Evolutionary conservation across 2,113 vertebrate genomes (phyloP).

Genomic region (Carlito syrichta): DNA sequence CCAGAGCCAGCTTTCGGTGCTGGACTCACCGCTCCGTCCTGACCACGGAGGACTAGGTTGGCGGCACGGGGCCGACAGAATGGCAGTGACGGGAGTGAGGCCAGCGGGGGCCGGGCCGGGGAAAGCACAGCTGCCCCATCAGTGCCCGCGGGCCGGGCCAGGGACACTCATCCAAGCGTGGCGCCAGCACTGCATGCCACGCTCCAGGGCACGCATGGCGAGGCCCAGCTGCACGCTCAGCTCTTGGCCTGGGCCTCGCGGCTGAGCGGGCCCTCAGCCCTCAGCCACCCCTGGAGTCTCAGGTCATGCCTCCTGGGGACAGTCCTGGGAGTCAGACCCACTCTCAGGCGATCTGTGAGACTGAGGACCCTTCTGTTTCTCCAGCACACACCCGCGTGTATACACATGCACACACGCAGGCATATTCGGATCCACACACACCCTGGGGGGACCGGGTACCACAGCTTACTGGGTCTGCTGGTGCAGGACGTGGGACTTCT

Average conservation of each 20-base stretch:
- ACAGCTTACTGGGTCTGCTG: fast-evolving
- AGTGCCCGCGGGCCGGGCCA: fast-evolving
- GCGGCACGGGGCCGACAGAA: fast-evolving
- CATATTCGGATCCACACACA: too few relatives aligned
- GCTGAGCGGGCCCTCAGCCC: neutral
- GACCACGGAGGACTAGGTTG: neutral
- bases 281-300: fast-evolving
- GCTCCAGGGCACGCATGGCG: fast-evolving
- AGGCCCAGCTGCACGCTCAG: neutral
- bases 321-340: neutral
- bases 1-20: neutral
- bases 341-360: too few relatives aligned
- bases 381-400: neutral
- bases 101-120: neutral
- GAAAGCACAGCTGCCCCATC: neutral
- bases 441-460: neutral
- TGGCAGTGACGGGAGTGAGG: neutral
- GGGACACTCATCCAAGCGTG: fast-evolving
- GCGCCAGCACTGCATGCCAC: fast-evolving
- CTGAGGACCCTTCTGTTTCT: neutral
- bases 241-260: fast-evolving
- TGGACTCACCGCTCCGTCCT: neutral
- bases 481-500: neutral
- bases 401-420: neutral
- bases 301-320: neutral